Percentiles rank a stretch among this genome's conserved stretches.
These are phyloP conservation scores for Eriocheir sinensis DNA, from an alignment of 1,140 invertebrate genomes.

Conservation along the genomic window DNA sequence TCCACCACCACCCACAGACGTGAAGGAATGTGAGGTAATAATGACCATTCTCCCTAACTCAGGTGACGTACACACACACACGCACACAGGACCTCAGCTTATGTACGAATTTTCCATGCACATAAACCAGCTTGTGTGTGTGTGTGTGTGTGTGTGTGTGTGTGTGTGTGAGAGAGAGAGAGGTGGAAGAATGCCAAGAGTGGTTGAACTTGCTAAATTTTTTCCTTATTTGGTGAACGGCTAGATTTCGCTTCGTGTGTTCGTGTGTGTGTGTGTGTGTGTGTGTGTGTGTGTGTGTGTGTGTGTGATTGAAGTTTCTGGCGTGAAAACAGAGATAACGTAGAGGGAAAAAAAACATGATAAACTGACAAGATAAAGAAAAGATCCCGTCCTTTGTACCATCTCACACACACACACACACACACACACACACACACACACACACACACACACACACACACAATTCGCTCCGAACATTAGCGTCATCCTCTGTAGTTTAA, in stretches of 20 bases:
- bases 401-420: constrained; percentile 40
- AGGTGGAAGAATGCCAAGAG: not conserved
- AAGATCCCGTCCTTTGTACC: no score
- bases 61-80: not conserved
- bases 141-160: not conserved
- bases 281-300: not conserved
- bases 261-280: not conserved
- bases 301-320: not conserved
- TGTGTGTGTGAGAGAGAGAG: not conserved
- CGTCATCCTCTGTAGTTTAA: not conserved
- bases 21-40: constrained; percentile 59
- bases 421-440: constrained; percentile 58
- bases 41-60: not conserved
- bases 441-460: constrained; percentile 53
- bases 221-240: not conserved
- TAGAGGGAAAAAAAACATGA: no score
- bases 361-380: not conserved
- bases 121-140: not conserved
- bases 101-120: not conserved
- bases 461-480: not conserved
- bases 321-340: no score
- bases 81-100: not conserved
- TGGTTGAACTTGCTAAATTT: constrained; percentile 18
- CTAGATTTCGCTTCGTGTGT: not conserved
- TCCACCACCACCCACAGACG: not conserved